Evolutionary conservation across 2,888 invertebrate species (phyloP).

Genomic region (Temnothorax unifasciatus): DNA sequence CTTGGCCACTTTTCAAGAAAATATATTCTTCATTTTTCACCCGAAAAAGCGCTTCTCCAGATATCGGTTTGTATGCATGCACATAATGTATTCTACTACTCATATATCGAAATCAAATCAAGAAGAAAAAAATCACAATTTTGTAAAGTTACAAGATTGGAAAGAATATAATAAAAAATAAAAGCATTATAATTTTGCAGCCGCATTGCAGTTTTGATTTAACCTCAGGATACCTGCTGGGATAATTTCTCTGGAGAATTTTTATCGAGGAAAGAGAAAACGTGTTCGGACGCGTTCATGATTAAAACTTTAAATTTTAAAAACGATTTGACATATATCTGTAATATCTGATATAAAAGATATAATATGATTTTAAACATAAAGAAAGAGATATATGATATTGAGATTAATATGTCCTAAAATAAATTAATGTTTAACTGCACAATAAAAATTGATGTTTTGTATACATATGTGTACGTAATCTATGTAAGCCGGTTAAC

Average conservation of each 20-base stretch:
- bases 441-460: not conserved
- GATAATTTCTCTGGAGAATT: constrained; percentile 16
- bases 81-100: not conserved
- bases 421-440: not conserved
- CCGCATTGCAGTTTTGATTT: not conserved
- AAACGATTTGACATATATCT: not conserved
- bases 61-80: constrained; percentile 16
- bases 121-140: not conserved
- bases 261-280: constrained; percentile 21
- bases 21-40: constrained; percentile 35
- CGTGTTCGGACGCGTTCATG: not conserved
- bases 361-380: not conserved
- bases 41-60: not conserved
- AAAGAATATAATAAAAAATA: not conserved
- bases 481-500: not conserved
- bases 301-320: constrained; percentile 31
- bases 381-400: not conserved
- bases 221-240: not conserved
- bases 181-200: constrained; percentile 25
- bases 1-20: constrained; percentile 46
- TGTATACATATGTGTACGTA: not conserved
- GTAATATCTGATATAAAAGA: not conserved
- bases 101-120: constrained; percentile 4
- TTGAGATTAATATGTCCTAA: not conserved
- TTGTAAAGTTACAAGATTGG: not conserved